A percentile compares a stretch with the other conserved stretches of the same genome.
Conservation (phyloP, 2,888 invertebrate species). For the Cantharis flavilabris region DNA sequence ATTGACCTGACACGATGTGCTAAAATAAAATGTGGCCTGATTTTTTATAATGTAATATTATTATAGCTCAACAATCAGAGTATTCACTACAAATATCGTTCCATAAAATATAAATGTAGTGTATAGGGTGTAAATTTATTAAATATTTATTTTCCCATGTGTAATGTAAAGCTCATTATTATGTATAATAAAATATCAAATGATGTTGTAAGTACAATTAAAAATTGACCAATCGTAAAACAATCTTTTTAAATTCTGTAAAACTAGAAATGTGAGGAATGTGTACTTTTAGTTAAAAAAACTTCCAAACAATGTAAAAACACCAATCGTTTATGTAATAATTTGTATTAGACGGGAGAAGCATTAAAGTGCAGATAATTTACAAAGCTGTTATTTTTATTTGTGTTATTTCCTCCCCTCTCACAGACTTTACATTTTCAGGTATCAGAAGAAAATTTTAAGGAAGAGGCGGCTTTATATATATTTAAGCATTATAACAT, state of each 20-base stretch:
- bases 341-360: neutral
- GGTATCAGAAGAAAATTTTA: too few species aligned
- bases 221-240: neutral
- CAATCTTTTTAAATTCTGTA: neutral
- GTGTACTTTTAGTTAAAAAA: neutral
- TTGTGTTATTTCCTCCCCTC: neutral
- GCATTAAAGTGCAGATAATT: neutral
- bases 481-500: too few species aligned
- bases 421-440: neutral
- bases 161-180: neutral
- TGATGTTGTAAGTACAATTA: neutral
- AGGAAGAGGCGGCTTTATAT: too few species aligned
- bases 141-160: neutral
- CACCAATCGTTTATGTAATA: neutral
- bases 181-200: neutral
- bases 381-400: neutral
- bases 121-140: neutral
- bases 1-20: neutral
- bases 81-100: neutral
- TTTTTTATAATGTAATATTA: neutral
- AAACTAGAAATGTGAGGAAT: neutral
- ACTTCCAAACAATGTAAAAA: slow-evolving; percentile 1
- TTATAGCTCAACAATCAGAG: slow-evolving; percentile 2
- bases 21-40: neutral
- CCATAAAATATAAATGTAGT: neutral